A percentile compares a stretch with the other conserved stretches of the same genome.
Conservation (phyloP, 2,113 vertebrate genomes). For the Ellobius talpinus region DNA sequence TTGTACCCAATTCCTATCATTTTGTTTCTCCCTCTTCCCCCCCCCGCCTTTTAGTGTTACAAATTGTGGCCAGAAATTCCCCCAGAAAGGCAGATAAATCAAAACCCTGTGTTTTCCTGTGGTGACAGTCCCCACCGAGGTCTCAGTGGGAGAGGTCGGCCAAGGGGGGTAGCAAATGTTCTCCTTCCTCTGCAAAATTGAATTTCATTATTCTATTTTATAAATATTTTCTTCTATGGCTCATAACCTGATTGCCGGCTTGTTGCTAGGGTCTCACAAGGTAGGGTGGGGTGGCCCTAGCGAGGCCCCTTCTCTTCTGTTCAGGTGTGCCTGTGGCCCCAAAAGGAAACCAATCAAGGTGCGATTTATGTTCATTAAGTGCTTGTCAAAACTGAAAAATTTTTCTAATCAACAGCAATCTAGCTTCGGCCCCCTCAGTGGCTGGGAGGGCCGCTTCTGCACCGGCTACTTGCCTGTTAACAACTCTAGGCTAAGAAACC, state of each 20-base stretch:
- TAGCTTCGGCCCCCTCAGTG: constrained; percentile 86
- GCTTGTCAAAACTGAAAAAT: constrained; percentile 94
- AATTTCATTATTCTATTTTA: constrained; percentile 76
- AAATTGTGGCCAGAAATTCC: constrained; percentile 19
- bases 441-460: constrained; percentile 88
- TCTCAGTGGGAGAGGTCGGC: constrained; percentile 17
- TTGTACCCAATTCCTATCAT: background rate
- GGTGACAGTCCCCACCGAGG: background rate
- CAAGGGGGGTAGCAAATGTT: background rate
- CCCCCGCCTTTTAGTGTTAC: background rate
- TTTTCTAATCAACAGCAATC: constrained; percentile 91
- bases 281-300: background rate
- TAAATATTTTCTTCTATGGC: constrained; percentile 75
- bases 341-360: constrained; percentile 89
- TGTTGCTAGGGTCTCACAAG: background rate
- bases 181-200: constrained; percentile 53
- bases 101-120: background rate
- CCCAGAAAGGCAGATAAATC: constrained; percentile 47
- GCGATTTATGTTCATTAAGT: constrained; percentile 92
- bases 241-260: constrained; percentile 43
- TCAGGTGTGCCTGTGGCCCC: constrained; percentile 90
- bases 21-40: background rate
- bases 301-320: constrained; percentile 65
- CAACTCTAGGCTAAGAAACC: constrained; percentile 91
- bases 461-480: constrained; percentile 88